Percentiles rank a stretch among this genome's conserved stretches.
phyloP scores from a whole-genome alignment of 2,797 vertebrate genomes.

The Smutsia gigantea region DNA sequence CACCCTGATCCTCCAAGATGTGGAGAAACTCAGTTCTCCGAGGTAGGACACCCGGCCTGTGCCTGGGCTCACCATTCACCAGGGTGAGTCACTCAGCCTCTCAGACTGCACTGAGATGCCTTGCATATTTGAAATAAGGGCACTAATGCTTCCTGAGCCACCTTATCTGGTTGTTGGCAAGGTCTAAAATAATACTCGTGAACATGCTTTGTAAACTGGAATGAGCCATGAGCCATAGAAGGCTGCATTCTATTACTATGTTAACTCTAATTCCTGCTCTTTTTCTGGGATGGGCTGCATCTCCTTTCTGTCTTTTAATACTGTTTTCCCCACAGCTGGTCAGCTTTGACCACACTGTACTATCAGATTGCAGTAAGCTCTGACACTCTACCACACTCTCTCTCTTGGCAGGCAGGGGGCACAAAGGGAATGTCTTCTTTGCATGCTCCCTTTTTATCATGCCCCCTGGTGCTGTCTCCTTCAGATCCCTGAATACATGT shows the following conservation, averaged over 20 bases:
- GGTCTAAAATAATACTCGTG: background rate
- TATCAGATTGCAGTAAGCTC: background rate
- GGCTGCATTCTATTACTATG: background rate
- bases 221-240: background rate
- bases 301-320: constrained; percentile 13
- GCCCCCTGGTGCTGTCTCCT: background rate
- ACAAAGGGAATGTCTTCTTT: background rate
- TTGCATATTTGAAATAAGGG: background rate
- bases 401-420: too few relatives aligned
- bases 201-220: background rate
- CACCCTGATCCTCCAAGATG: too few relatives aligned
- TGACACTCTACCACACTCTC: background rate
- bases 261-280: background rate
- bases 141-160: background rate
- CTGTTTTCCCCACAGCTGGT: background rate
- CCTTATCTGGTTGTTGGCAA: background rate
- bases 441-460: background rate
- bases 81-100: background rate
- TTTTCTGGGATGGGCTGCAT: background rate
- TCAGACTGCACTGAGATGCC: background rate
- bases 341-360: background rate
- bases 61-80: background rate
- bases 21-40: background rate
- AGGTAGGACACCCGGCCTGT: background rate
- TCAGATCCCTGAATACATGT: background rate